Evolutionary conservation across 2,888 invertebrate genomes (phyloP).

Genomic region (Candidula unifasciata): DNA sequence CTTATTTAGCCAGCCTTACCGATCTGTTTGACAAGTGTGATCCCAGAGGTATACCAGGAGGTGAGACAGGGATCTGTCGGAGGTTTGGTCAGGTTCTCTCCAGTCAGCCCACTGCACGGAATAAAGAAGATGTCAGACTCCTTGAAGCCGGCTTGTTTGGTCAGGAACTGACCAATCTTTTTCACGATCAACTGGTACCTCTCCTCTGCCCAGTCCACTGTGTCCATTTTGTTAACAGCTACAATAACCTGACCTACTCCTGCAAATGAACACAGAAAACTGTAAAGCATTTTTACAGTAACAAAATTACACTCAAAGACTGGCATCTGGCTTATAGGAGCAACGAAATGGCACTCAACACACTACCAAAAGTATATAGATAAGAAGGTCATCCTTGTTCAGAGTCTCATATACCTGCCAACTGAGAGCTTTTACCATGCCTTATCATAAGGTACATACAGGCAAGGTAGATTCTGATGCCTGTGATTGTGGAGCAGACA

Average conservation of each 20-base stretch:
- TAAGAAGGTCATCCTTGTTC: no score
- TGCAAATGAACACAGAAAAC: slow-evolving; percentile 66
- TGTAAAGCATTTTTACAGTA: background rate
- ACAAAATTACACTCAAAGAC: background rate
- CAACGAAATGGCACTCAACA: no score
- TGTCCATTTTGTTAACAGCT: slow-evolving; percentile 98
- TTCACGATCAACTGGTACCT: slow-evolving; percentile 92
- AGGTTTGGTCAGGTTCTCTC: slow-evolving; percentile 89
- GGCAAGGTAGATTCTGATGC: no score
- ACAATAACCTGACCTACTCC: slow-evolving; percentile 96
- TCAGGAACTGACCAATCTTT: slow-evolving; percentile 85
- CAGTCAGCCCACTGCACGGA: slow-evolving; percentile 97
- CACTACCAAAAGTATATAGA: no score
- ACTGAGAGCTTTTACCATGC: no score
- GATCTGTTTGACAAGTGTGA: slow-evolving; percentile 90
- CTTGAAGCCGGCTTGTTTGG: slow-evolving; percentile 92
- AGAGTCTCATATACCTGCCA: no score
- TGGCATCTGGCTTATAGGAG: no score
- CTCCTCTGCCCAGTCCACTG: slow-evolving; percentile 92
- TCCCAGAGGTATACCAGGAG: slow-evolving; percentile 87
- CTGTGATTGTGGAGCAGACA: no score
- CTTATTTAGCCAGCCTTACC: slow-evolving; percentile 81
- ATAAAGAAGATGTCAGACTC: slow-evolving; percentile 91
- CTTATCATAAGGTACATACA: no score
- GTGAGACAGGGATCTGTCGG: slow-evolving; percentile 83